Evolutionary conservation across 2,888 invertebrate genomes (phyloP).

Genomic region (Ophion costatus): DNA sequence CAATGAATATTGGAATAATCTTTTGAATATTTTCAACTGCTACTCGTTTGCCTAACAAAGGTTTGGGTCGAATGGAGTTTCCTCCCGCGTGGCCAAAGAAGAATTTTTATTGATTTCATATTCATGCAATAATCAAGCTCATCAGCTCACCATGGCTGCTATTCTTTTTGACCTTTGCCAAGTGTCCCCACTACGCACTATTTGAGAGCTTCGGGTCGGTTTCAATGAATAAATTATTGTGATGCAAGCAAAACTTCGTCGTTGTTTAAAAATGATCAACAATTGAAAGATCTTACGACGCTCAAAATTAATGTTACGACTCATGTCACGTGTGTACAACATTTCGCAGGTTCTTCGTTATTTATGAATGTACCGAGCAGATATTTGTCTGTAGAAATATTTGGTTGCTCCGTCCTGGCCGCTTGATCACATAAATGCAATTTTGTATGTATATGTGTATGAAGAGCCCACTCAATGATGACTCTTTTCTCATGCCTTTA

Average conservation of each 20-base stretch:
- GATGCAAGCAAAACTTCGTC: background rate
- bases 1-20: too few relatives aligned
- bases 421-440: background rate
- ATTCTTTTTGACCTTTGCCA: background rate
- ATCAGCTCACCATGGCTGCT: background rate
- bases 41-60: too few relatives aligned
- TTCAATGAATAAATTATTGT: background rate
- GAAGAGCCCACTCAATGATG: background rate
- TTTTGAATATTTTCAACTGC: too few relatives aligned
- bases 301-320: background rate
- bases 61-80: too few relatives aligned
- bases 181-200: too few relatives aligned
- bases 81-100: too few relatives aligned
- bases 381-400: background rate
- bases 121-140: too few relatives aligned
- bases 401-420: background rate
- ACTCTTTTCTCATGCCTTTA: background rate
- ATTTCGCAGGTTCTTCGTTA: background rate
- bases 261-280: background rate
- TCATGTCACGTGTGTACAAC: background rate
- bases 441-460: background rate
- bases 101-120: too few relatives aligned
- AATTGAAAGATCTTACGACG: background rate
- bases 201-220: background rate
- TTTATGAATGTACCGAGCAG: background rate